Base-by-base conservation (phyloP, 2,888 invertebrate genomes). In the Tromatobia lineatoria region DNA sequence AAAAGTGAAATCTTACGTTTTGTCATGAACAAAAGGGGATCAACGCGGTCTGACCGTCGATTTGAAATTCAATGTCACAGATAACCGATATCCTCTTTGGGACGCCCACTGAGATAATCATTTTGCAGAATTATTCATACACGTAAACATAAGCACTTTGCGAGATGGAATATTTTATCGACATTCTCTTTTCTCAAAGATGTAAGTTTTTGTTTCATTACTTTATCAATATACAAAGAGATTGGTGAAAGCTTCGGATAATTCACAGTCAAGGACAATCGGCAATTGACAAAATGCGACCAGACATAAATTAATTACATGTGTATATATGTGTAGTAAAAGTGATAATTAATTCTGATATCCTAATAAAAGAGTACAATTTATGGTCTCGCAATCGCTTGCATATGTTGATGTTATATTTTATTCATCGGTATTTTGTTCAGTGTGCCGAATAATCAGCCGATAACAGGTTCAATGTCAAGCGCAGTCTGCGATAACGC, bases 381-480 rank as follows among this genome's bases (percentile, higher is more conserved):
- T 59, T 77, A 42, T 42, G 23, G n/a, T 11, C 57, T 59, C 59
- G 34, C 42, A 64, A 70, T 59, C 25, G 23, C 20, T 57, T 34
- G 66, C 29, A n/a, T 75, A 69, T 0, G 47, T 23, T 18, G 23
- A 47, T 47, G 45, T 52, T 47, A 50, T 20, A 50, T 23, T 57
- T 69, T 47, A 69, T 23, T 54, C 42, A 45, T 4, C 20, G 18
- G 74, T 69, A 47, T 71, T 20, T 80, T 79, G 78, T 79, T 75
- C 81, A 84, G 45, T 81, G 82, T 84, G 70, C 78, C 79, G 86
- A 78, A 86, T 80, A 85, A 75, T 69, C 85, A 71, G 67, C 57
- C 47, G 90, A 90, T 89, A 89, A 90, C 76, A 80, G 82, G 87
- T 90, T 90, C 90, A 90, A 89, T 90, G 90, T 89, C 89, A 90